phyloP scores from a whole-genome alignment of 1,140 invertebrate genomes.

The Aphidius gifuensis region DNA sequence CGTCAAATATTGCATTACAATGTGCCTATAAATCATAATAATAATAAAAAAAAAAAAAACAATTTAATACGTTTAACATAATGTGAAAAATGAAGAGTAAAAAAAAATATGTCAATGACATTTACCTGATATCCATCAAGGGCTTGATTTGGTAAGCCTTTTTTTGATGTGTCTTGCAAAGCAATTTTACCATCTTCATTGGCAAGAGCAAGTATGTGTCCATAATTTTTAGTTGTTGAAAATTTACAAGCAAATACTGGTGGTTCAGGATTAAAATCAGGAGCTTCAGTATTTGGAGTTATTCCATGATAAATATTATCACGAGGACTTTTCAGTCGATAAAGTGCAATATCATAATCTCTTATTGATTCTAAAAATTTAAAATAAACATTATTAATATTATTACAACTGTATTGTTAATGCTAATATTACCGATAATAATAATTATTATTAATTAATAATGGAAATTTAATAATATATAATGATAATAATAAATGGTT shows the following conservation, averaged over 20 bases:
- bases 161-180: slow-evolving; percentile 57
- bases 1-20: slow-evolving; percentile 84
- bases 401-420: background rate
- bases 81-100: background rate
- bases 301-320: slow-evolving; percentile 46
- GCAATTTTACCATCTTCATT: slow-evolving; percentile 80
- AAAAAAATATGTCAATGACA: slow-evolving; percentile 3
- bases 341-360: slow-evolving; percentile 44
- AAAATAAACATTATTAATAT: slow-evolving; percentile 14
- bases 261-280: slow-evolving; percentile 37
- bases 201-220: slow-evolving; percentile 73
- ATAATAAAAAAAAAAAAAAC: background rate
- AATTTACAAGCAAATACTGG: slow-evolving; percentile 54
- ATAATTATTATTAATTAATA: background rate
- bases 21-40: slow-evolving; percentile 61
- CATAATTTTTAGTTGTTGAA: slow-evolving; percentile 53
- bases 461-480: background rate
- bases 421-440: background rate
- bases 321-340: slow-evolving; percentile 43
- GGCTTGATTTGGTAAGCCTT: slow-evolving; percentile 27
- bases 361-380: slow-evolving; percentile 31
- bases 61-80: background rate
- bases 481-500: background rate
- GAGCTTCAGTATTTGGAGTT: slow-evolving; percentile 37
- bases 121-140: slow-evolving; percentile 36